These are phyloP conservation scores for Choreutis nemorana DNA, from an alignment of 2,888 invertebrate genomes.

Conservation along the genomic window DNA sequence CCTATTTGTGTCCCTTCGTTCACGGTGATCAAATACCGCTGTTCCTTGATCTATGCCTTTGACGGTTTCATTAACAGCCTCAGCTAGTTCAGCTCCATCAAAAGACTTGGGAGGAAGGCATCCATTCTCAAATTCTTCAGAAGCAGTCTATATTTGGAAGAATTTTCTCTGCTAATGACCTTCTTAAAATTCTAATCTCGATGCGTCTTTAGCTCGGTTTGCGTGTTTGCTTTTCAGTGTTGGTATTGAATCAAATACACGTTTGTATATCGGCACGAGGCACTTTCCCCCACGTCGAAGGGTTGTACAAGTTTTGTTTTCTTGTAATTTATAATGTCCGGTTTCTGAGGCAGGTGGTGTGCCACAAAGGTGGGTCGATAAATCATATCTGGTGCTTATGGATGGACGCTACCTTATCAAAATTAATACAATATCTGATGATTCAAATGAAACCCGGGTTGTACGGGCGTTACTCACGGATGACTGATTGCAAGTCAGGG, in stretches of 20 bases:
- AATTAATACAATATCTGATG: constrained; percentile 4
- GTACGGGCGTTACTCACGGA: too few relatives aligned
- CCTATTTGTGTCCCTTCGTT: constrained; percentile 2
- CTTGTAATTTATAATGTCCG: constrained; percentile 54
- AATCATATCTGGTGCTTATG: too few relatives aligned
- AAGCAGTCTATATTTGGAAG: too few relatives aligned
- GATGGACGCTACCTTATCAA: background rate
- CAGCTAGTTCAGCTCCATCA: constrained; percentile 14
- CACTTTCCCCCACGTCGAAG: constrained; percentile 26
- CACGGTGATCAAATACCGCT: constrained; percentile 26
- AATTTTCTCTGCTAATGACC: too few relatives aligned
- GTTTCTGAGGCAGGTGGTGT: constrained; percentile 52
- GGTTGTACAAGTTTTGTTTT: constrained; percentile 42
- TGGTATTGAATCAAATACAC: background rate
- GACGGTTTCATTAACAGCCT: constrained; percentile 41
- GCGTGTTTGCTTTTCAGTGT: background rate
- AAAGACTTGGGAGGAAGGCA: constrained; percentile 29
- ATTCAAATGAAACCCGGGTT: too few relatives aligned
- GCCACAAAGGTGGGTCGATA: constrained; percentile 12
- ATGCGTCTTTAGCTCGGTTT: too few relatives aligned
- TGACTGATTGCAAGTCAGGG: too few relatives aligned
- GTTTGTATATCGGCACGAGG: constrained; percentile 25
- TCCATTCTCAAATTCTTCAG: constrained; percentile 16
- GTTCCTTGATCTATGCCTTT: constrained; percentile 30
- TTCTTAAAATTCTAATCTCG: too few relatives aligned